Base-by-base conservation (phyloP, 2,888 invertebrate genomes). In the Brassicogethes aeneus region DNA sequence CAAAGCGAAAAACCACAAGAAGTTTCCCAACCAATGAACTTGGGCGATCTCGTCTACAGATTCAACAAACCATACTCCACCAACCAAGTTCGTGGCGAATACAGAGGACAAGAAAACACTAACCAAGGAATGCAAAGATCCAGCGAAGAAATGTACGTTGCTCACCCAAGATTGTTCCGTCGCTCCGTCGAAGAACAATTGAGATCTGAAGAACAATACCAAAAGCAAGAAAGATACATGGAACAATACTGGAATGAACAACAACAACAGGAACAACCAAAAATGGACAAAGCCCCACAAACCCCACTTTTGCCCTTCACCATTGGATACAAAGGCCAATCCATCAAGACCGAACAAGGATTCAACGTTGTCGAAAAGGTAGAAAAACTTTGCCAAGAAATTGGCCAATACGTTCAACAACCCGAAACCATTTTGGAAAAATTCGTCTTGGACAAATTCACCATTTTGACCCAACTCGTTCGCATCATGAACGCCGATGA, bases 391-490 rank as follows among this genome's bases (percentile, higher is more conserved):
- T 64, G 76, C 3, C 65, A 70, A 43, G 71, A 81, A 57, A 77
- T 84, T 38, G 77, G 73, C 16, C 68, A 72, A 36, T 78, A 79
- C 41, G 55, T 83, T 8, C 72, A 77, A 45, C 68, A 74, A 29
- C 73, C 77, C 1, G 73, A 71, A 57, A 69, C 71, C 29, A 75
- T 80, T 57, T 72, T 75, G 1, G 70, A 74, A 41, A 61, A 71
- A 36, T 69, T 77, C 42, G 76, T 79, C 36, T 66, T 83, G 1
- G 70, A 75, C n/a, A 82, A 80, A 58, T 83, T 77, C 66, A 72
- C 72, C 43, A 74, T 77, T 29, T 64, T 85, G 17, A 68, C 72
- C 7, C 70, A 71, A 3, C 54, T 82, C 8, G 64, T 80, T 36
- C 73, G 80, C 30, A 69, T 73, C 13, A 79, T 85, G 80, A 73